Evolutionary conservation across 2,113 vertebrate species (phyloP).

Genomic region (Nannospalax galili): DNA sequence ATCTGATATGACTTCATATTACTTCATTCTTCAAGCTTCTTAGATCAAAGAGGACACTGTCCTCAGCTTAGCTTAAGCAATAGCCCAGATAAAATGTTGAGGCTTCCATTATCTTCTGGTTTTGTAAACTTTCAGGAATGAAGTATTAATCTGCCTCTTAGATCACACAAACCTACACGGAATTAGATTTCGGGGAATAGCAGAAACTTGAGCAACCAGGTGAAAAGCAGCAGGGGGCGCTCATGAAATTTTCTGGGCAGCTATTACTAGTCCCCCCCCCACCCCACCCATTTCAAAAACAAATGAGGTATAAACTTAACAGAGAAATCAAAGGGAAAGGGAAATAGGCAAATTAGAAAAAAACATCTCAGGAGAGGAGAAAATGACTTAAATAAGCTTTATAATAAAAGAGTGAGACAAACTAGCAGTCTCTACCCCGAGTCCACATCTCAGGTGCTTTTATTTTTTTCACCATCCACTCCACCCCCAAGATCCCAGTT

Average conservation of each 20-base stretch:
- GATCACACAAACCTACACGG: background rate
- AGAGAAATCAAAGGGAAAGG: background rate
- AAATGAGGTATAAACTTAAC: background rate
- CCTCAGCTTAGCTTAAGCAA: background rate
- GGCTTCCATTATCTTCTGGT: background rate
- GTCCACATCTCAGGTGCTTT: background rate
- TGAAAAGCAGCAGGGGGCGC: conserved; percentile 76
- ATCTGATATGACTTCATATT: background rate
- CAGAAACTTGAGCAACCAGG: background rate
- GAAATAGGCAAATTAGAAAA: background rate
- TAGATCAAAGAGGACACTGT: background rate
- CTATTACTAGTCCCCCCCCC: background rate
- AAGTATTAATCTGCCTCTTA: background rate
- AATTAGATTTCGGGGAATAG: background rate
- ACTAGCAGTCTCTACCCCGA: background rate
- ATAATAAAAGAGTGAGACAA: conserved; percentile 18
- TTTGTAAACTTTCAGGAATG: background rate
- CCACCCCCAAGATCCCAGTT: background rate
- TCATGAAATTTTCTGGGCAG: conserved; percentile 53
- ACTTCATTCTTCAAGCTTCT: conserved; percentile 44
- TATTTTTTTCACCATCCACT: background rate
- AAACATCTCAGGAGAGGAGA: background rate
- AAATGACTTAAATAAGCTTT: background rate
- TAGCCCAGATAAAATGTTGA: background rate
- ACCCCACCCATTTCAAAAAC: background rate